Base-by-base conservation (phyloP, 2,797 vertebrate genomes). In the Streptopelia turtur region DNA sequence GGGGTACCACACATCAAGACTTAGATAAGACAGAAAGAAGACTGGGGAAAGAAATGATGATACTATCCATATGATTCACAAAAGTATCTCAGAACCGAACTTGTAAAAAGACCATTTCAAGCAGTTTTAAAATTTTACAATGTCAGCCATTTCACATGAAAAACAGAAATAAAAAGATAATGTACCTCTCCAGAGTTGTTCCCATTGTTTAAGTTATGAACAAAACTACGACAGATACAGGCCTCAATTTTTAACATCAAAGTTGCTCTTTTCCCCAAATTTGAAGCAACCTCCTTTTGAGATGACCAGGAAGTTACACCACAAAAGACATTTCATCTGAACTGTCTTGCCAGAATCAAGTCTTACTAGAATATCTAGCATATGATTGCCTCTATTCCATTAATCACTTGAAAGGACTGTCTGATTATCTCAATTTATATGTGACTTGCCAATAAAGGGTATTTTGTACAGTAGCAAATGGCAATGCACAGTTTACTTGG, bases 141-240 rank as follows among this genome's bases (percentile, higher is more conserved):
- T 33, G 6, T 43, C 31, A 84, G n/a, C 2, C 45, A 39, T 64
- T 76, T 68, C 55, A 77, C 9, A 61, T 1, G 22, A 93, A 84
- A 85, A 85, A n/a, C 2, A 79, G 50, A 72, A 76, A 56, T 24
- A 2, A 59, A 49, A 79, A 81, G 16, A 33, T 75, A 89, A 68
- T 22, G 21, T 10, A 43, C 12, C 55, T n/a, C 17, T 66, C 16
- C 16, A 63, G n/a, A 68, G 18, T 7, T 64, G 17, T 11, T 89
- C 6, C 25, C 5, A 49, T 24, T 52, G 28, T 87, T 78, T 21
- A 91, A 39, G 14, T 64, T 49, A 71, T 20, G 18, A 84, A 52
- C 9, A 60, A 4, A 82, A 35, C 27, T n/a, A 60, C 0, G 0
- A 68, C 30, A 71, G 11, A 66, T 8, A 47, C 0, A n/a, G 11